Conservation (phyloP, 2,888 invertebrate species). For the Chymomyza amoena region DNA sequence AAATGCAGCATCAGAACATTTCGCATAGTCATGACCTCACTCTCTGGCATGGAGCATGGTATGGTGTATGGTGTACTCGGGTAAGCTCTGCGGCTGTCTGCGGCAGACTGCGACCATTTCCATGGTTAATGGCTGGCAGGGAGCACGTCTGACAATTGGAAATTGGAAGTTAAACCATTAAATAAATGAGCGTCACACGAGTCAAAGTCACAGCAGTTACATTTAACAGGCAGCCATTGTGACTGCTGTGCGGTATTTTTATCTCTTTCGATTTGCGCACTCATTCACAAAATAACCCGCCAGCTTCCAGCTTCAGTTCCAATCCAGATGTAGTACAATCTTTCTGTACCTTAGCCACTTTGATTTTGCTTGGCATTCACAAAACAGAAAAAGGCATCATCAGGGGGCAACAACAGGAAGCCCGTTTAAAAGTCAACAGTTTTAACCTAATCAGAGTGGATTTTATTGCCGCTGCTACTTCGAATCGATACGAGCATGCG, state of each 20-base stretch:
- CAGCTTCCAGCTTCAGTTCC: slow-evolving; percentile 21
- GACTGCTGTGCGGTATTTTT: slow-evolving; percentile 45
- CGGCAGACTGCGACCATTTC: neutral
- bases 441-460: slow-evolving; percentile 74
- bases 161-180: slow-evolving; percentile 75
- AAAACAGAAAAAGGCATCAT: neutral
- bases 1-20: slow-evolving; percentile 44
- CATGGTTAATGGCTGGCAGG: slow-evolving; percentile 54
- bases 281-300: slow-evolving; percentile 57
- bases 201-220: neutral
- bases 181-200: slow-evolving; percentile 72
- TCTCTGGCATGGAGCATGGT: no score
- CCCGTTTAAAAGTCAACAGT: slow-evolving; percentile 74
- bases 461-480: slow-evolving; percentile 61
- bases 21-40: neutral
- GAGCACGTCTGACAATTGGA: slow-evolving; percentile 72
- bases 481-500: slow-evolving; percentile 49
- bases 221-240: slow-evolving; percentile 59
- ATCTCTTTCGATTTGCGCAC: slow-evolving; percentile 69
- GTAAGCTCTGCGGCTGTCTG: slow-evolving; percentile 25
- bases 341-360: neutral
- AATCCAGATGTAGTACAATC: neutral
- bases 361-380: neutral
- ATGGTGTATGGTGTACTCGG: slow-evolving; percentile 27
- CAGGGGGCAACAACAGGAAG: slow-evolving; percentile 36